Evolutionary conservation across 2,113 vertebrate genomes (phyloP).

Genomic region (Etheostoma spectabile): DNA sequence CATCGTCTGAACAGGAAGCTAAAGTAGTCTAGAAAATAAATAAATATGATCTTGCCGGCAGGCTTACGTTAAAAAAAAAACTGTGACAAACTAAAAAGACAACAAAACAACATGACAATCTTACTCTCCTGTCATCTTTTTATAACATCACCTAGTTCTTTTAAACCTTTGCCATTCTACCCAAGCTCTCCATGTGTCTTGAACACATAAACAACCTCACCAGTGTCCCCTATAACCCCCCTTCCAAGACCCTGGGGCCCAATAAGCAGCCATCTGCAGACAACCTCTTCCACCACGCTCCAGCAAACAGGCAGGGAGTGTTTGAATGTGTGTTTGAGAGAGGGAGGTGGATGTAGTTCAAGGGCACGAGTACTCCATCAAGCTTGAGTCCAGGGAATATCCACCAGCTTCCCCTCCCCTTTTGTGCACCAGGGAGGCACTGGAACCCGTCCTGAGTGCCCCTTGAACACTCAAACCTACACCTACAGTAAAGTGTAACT

Average conservation of each 20-base stretch:
- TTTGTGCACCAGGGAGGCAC: conserved; percentile 41
- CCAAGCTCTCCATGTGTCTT: conserved; percentile 52
- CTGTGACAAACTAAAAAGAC: conserved; percentile 23
- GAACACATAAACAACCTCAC: conserved; percentile 63
- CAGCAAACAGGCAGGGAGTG: conserved; percentile 60
- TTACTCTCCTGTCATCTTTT: conserved; percentile 10
- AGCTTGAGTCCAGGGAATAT: conserved; percentile 76
- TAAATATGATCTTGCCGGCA: conserved; percentile 19
- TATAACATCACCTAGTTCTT: conserved; percentile 34
- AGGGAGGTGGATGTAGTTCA: conserved; percentile 73
- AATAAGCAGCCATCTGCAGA: conserved; percentile 87
- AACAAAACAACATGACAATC: background rate
- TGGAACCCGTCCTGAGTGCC: conserved; percentile 36
- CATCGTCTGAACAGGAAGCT: conserved; percentile 12
- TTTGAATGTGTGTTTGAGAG: conserved; percentile 49
- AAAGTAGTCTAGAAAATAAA: background rate
- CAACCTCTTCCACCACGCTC: conserved; percentile 80
- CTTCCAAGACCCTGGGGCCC: conserved; percentile 80
- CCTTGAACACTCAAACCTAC: conserved; percentile 28
- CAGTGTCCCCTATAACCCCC: conserved; percentile 60
- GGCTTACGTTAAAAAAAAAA: conserved; percentile 23
- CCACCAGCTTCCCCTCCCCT: conserved; percentile 39
- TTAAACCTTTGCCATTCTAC: conserved; percentile 38
- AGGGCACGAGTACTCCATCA: conserved; percentile 81
- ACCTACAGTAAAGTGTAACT: conserved; percentile 21